These are phyloP conservation scores for Scrobipalpa atriplicella DNA, from an alignment of 2,888 invertebrate genomes.

Conservation along the genomic window DNA sequence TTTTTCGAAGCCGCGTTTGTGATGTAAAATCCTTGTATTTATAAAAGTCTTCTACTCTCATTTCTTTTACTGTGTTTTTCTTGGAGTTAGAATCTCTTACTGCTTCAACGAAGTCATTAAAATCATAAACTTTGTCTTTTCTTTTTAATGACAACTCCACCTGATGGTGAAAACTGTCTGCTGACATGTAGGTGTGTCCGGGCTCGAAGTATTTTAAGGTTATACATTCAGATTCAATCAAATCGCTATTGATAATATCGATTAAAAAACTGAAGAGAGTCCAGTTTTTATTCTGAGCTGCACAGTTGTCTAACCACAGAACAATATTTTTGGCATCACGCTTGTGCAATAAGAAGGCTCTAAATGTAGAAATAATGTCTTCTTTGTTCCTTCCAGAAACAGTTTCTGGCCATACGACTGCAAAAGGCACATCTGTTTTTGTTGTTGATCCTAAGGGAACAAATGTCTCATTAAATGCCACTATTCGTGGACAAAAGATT, in stretches of 20 bases:
- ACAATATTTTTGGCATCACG: constrained; percentile 24
- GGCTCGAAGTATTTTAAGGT: constrained; percentile 9
- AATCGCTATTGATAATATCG: constrained; percentile 5
- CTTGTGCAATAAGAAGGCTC: constrained; percentile 27
- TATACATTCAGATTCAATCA: not conserved
- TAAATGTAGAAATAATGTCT: constrained; percentile 28
- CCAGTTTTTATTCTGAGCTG: constrained; percentile 28
- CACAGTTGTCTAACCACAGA: constrained; percentile 27
- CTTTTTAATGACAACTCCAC: constrained; percentile 26
- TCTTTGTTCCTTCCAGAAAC: constrained; percentile 30
- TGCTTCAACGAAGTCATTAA: constrained; percentile 25
- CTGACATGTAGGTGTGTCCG: constrained; percentile 29
- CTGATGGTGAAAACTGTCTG: constrained; percentile 30
- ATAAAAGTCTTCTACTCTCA: too few relatives aligned
- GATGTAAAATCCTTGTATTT: too few relatives aligned
- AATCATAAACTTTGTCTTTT: constrained; percentile 28
- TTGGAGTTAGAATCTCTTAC: too few relatives aligned
- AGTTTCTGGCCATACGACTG: constrained; percentile 32
- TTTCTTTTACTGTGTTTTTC: too few relatives aligned
- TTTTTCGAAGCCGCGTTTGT: too few relatives aligned
- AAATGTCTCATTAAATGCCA: constrained; percentile 37
- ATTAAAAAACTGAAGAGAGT: constrained; percentile 23
- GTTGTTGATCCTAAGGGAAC: constrained; percentile 32
- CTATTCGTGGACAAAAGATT: constrained; percentile 36
- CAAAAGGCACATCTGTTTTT: constrained; percentile 24